Base-by-base conservation (phyloP, 2,113 vertebrate species). In the Callionymus lyra region DNA sequence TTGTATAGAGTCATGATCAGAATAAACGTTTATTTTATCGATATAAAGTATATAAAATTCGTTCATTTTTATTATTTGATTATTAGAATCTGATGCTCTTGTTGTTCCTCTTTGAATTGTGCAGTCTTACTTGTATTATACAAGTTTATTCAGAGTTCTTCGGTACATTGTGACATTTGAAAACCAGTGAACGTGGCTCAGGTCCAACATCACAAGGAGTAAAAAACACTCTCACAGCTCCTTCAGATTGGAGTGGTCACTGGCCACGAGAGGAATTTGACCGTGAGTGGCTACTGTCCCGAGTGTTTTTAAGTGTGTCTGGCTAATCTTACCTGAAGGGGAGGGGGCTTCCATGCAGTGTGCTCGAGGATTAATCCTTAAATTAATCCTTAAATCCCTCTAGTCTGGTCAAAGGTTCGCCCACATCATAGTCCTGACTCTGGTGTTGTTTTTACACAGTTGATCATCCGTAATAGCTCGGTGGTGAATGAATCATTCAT, bases 311-410 rank as follows among this genome's bases (percentile, higher is more conserved):
- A n/a, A 31, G 45, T 41, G 12, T 59, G 61, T 53, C 45, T 27
- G 52, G 47, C 35, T 49, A 63, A 70, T 56, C 41, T 52, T 36
- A 63, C 10, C 17, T 53, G 45, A 57, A 47, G 38, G 34, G 34
- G 50, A 67, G 21, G 21, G 21, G 21, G 21, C 21, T 27, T 27
- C 21, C 4, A 27, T 5, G 8, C 4, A 27, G 61, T 49, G 60
- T 35, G 38, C 63, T 65, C 64, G n/a, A 50, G 63, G 64, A 73
- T 73, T 65, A 82, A 77, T 70, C 65, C 58, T 44, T 31, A 40
- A 59, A 70, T 79, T 74, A 79, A 74, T 70, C 71, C 67, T 6
- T 61, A 55, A 72, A 79, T 9, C 59, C 47, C 53, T 50, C 15
- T 52, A 44, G 47, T 34, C 55, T 38, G 38, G 58, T 63, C 59